Percentiles rank a stretch among this genome's conserved stretches.
phyloP scores from a whole-genome alignment of 2,888 invertebrate genomes.

The Malacosoma neustria region DNA sequence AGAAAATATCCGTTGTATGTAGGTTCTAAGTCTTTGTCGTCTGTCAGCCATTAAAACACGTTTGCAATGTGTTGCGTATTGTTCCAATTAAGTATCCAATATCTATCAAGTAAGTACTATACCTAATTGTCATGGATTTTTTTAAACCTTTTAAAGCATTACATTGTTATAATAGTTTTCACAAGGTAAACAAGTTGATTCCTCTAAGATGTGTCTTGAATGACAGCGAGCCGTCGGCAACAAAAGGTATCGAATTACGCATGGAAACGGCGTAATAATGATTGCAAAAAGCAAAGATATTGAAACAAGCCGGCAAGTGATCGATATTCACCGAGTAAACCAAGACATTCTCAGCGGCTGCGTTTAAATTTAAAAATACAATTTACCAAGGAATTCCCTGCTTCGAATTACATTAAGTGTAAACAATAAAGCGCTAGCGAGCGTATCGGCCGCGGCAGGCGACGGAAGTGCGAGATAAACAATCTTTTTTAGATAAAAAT shows the following conservation, averaged over 20 bases:
- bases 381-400: conserved; percentile 70
- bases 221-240: conserved; percentile 21
- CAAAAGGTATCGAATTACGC: conserved; percentile 42
- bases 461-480: conserved; percentile 72
- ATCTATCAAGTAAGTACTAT: no score
- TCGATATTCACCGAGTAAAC: conserved; percentile 56
- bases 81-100: no score
- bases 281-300: conserved; percentile 55
- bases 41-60: no score
- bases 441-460: conserved; percentile 66
- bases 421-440: conserved; percentile 69
- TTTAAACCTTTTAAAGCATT: no score
- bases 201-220: conserved; percentile 13
- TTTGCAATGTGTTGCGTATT: no score
- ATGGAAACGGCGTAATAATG: conserved; percentile 55
- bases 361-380: conserved; percentile 66
- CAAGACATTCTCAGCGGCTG: conserved; percentile 34
- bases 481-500: conserved; percentile 71
- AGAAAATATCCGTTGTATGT: no score
- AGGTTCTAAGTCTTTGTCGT: no score
- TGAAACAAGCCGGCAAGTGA: conserved; percentile 44
- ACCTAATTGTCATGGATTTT: no score
- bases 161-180: no score
- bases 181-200: conserved; percentile 3
- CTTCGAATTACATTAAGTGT: conserved; percentile 74